Base-by-base conservation (phyloP, 2,113 vertebrate genomes). In the Motacilla tschutschensis region DNA sequence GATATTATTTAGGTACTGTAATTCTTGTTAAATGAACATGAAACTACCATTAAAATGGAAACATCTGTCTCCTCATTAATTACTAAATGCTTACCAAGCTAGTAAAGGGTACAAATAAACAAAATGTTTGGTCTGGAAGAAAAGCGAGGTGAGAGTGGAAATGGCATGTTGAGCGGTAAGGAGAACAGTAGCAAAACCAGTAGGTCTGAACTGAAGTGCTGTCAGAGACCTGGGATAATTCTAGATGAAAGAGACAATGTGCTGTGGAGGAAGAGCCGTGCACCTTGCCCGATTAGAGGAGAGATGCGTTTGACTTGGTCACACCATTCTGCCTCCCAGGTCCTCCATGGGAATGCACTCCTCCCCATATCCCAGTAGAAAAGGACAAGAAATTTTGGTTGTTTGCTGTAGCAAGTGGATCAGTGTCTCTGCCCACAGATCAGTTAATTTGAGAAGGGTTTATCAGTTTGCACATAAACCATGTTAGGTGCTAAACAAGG, bases 281-380 rank as follows among this genome's bases (percentile, higher is more conserved):
- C 17, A 12, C 62, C 17, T 18, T 31, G 20, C 47, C 19, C 0
- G 0, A 1, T 48, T 74, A 53, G 38, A 47, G 33, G 26, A 47
- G 17, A 75, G 58, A 18, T 63, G n/a, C 25, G 31, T 87, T 74
- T 58, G 25, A 58, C 31, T 22, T 18, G 25, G 5, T 71, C 26
- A 15, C 35, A 48, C 12, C 31, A 18, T 66, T 79, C 62, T 71
- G 66, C 44, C 31, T 57, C 58, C 10, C 47, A 28, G 10, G 24
- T 66, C 28, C 40, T 44, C 43, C 38, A 14, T 22, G 18, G 21
- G 8, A 60, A 8, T 35, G 14, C 17, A 22, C 22, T 12, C 9
- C 9, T 6, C 3, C 5, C 8, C 3, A 10, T 4, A 35, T 18
- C 8, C 6, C 10, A 40, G 2, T 24, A 17, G 19, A 20, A 65